These are phyloP conservation scores for Lichenostomus cassidix DNA, from an alignment of 2,113 vertebrate genomes.

Conservation along the genomic window DNA sequence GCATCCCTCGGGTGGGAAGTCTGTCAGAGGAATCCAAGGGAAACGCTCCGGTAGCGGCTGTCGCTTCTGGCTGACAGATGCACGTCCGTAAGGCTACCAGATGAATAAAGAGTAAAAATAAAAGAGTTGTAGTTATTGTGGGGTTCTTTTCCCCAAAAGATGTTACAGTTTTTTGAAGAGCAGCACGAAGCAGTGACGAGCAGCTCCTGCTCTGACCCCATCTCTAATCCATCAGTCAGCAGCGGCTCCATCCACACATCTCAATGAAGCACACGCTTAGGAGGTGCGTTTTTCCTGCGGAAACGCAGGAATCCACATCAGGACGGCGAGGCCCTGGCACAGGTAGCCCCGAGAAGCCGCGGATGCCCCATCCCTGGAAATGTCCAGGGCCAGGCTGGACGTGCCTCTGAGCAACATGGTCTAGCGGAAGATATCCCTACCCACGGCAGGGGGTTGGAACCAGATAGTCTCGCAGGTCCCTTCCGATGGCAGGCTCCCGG, in stretches of 20 bases:
- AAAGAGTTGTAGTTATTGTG: background rate
- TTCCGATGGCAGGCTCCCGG: no score
- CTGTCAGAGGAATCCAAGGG: background rate
- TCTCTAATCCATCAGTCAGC: background rate
- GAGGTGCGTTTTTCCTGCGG: background rate
- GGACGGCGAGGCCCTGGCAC: background rate
- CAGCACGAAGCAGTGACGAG: background rate
- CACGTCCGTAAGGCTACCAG: background rate
- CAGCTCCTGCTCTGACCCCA: background rate
- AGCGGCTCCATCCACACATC: background rate
- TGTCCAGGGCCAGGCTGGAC: no score
- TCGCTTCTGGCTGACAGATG: background rate
- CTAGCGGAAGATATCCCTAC: no score
- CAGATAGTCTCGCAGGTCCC: no score
- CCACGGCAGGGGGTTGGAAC: background rate
- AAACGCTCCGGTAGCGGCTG: background rate
- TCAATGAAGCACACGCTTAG: background rate
- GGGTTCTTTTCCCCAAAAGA: fast-evolving
- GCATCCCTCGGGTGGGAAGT: background rate
- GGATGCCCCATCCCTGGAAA: background rate
- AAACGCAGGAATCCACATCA: background rate
- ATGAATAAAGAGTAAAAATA: background rate
- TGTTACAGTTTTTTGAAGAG: background rate
- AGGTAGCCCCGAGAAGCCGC: no score
- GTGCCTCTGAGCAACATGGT: background rate